Evolutionary conservation across 2,888 invertebrate species (phyloP), one percentile per base, ranked within the genome.

Genomic region (Cheilosia vernalis): DNA sequence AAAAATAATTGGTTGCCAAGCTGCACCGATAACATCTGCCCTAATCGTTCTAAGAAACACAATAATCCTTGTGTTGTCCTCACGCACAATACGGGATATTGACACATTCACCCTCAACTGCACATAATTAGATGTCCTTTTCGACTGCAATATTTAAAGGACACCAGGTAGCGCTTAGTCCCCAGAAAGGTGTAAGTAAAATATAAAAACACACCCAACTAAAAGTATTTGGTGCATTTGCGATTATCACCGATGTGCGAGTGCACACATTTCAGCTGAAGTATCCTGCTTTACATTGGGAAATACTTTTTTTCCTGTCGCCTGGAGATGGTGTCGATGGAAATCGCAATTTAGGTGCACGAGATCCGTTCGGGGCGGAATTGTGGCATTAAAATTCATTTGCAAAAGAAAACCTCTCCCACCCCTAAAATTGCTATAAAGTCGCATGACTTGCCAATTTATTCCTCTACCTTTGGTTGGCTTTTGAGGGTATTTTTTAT

Each of bases 221-320:
- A 63, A 55, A 61, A 21, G 49, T 21, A 80, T 30, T 13, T 19
- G 7, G 56, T 33, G 42, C 21, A 21, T 84, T 80, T 84, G 74
- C 84, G 80, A 80, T 80, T 80, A 80, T 79, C 79, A 84, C 83
- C 83, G 64, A 84, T 74, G 79, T 73, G 30, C 30, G 74, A 79
- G 69, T 74, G 80, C 84, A 70, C 80, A 73, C 72, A 74, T 69
- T 79, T 74, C 33, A 47, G 51, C 21, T 19, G 2, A 69, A 74
- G 60, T 69, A 80, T 79, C 58, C 74, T 61, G 79, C 60, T 84
- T 74, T 70, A 66, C 78, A 78, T 78, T 78, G 40, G 40, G 51
- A 47, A 24, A 44, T 15, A n/a, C 9, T 21, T 44, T 33, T 78
- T 49, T 6, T 27, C 51, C 30, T 60, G 55, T 51, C 30, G 10